Conservation (phyloP, 2,888 invertebrate genomes). For the Plagodis dolabraria region DNA sequence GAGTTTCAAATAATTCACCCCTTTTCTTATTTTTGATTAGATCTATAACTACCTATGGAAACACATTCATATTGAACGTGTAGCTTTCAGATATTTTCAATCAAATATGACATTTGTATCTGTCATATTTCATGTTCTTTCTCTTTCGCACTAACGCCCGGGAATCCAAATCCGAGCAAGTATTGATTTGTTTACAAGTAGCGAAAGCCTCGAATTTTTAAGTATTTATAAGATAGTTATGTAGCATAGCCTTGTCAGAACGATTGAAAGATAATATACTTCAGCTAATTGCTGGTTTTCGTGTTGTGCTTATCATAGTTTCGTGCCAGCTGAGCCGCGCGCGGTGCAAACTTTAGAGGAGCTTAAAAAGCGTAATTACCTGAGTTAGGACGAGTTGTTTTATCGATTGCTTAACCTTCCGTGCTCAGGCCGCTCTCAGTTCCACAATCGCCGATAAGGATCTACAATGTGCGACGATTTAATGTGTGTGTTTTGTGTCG, state of each 20-base stretch:
- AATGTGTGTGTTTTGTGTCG: slow-evolving; percentile 58
- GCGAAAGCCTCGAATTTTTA: slow-evolving; percentile 54
- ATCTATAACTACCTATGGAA: too few species aligned
- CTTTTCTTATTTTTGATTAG: too few species aligned
- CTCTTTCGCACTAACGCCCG: neutral
- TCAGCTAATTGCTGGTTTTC: slow-evolving; percentile 75
- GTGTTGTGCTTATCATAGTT: slow-evolving; percentile 75
- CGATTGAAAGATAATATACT: slow-evolving; percentile 76
- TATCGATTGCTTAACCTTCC: slow-evolving; percentile 74
- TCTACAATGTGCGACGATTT: slow-evolving; percentile 65
- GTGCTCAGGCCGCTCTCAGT: slow-evolving; percentile 58
- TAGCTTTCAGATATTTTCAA: too few species aligned
- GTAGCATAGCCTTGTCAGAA: slow-evolving; percentile 72
- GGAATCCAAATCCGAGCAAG: too few species aligned
- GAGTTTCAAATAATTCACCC: too few species aligned
- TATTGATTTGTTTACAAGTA: slow-evolving; percentile 84
- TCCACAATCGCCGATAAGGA: slow-evolving; percentile 59
- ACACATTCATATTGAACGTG: too few species aligned
- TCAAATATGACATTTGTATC: too few species aligned
- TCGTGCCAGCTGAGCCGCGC: slow-evolving; percentile 67
- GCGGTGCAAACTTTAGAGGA: slow-evolving; percentile 62
- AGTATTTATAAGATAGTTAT: slow-evolving; percentile 58
- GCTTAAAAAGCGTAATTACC: slow-evolving; percentile 69
- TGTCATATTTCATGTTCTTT: neutral
- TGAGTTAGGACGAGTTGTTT: slow-evolving; percentile 67